These are phyloP conservation scores for Pogonus chalceus DNA, from an alignment of 1,140 invertebrate genomes.

Conservation along the genomic window DNA sequence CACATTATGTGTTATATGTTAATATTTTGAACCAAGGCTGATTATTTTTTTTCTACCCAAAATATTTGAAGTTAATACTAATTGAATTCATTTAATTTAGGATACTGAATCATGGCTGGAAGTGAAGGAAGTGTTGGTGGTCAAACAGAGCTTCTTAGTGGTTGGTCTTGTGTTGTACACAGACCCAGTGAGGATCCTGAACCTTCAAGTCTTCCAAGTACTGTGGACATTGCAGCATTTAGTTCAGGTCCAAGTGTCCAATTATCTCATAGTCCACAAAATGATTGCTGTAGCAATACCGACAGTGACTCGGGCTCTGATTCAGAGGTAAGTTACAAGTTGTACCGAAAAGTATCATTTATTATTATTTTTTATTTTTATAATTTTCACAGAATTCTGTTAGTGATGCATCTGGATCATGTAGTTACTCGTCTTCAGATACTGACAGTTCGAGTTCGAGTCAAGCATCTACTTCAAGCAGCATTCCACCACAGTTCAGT, in stretches of 20 bases:
- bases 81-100: not conserved
- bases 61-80: too few species aligned
- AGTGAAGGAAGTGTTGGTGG: slow-evolving; percentile 27
- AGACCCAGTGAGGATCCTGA: slow-evolving; percentile 50
- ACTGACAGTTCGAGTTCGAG: slow-evolving; percentile 32
- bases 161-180: slow-evolving; percentile 51
- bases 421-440: slow-evolving; percentile 30
- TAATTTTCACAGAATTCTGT: slow-evolving; percentile 27
- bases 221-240: slow-evolving; percentile 51
- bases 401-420: slow-evolving; percentile 30
- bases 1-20: not conserved
- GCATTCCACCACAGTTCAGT: slow-evolving; percentile 29
- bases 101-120: slow-evolving; percentile 25
- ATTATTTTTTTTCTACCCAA: too few species aligned
- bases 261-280: slow-evolving; percentile 20
- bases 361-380: slow-evolving; percentile 1
- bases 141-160: slow-evolving; percentile 32
- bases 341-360: slow-evolving; percentile 12
- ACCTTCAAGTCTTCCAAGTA: slow-evolving; percentile 47
- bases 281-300: slow-evolving; percentile 23
- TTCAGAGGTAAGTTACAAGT: slow-evolving; percentile 38
- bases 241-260: slow-evolving; percentile 29
- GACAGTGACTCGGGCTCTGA: slow-evolving; percentile 34
- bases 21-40: too few species aligned
- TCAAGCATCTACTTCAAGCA: slow-evolving; percentile 27